Evolutionary conservation across 2,888 invertebrate genomes (phyloP), one percentile per base, ranked within the genome.

Genomic region (Aproaerema taeniolella): DNA sequence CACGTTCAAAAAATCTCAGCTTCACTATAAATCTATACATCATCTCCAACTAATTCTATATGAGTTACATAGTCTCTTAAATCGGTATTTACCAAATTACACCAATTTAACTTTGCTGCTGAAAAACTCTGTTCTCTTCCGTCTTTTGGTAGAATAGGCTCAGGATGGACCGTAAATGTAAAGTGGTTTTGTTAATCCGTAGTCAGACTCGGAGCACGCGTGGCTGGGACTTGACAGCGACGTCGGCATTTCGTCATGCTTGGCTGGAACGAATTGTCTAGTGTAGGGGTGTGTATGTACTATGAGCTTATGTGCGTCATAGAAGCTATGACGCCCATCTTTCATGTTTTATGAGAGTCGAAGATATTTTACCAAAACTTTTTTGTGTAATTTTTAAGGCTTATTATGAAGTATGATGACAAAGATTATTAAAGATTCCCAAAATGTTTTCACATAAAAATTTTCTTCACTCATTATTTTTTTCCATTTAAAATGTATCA

Each of bases 221-320:
- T 79, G 80, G 69, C 74, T 55, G 58, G 60, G 74, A 75, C 71
- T 76, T 76, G 76, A 75, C 70, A 63, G 63, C 69, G 70, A 61
- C 67, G 68, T 61, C 61, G 63, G 59, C 55, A 64, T 77, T 85
- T 83, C 73, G 86, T 63, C 65, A 80, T 67, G 79, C 82, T 71
- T 58, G 65, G 67, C 73, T 74, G 80, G 75, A 85, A 85, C 86
- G 62, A 86, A 86, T 83, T 74, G 64, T 70, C 68, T 71, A 62
- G 63, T 66, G 59, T 61, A 72, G 72, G 76, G 71, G 65, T 33
- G 28, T 42, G 61, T 53, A 52, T 45, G 41, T 50, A 33, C 38
- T 36, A 34, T 39, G 43, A 63, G 60, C 20, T 8, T 20, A 20
- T 20, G 20, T 20, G 20, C 20, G 8, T n/a, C 56, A 42, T n/a